phyloP scores from a whole-genome alignment of 1,140 invertebrate species.

The Habropoda laboriosa region DNA sequence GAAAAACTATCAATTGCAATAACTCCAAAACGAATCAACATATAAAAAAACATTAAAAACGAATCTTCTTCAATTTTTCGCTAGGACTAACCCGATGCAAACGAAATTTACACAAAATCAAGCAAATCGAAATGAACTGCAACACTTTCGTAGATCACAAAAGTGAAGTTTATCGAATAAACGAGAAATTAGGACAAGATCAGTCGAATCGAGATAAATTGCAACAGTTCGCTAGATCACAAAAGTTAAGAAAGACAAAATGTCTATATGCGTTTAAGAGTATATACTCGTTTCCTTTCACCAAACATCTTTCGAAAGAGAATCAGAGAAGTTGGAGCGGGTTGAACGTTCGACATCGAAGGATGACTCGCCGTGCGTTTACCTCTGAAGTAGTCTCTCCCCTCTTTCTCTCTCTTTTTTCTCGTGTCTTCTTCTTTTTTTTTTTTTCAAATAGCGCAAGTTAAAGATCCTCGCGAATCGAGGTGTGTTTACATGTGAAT shows the following conservation, averaged over 20 bases:
- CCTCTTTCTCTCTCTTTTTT: background rate
- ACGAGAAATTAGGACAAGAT: no score
- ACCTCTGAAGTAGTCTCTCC: background rate
- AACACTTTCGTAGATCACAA: no score
- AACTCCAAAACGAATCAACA: no score
- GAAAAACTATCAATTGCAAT: no score
- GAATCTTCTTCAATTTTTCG: no score
- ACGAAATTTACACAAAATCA: no score
- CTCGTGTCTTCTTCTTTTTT: no score
- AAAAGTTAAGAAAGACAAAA: conserved; percentile 45
- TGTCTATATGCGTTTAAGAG: conserved; percentile 25
- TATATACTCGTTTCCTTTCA: conserved; percentile 70
- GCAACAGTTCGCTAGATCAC: background rate
- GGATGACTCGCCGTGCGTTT: background rate
- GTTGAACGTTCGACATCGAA: background rate
- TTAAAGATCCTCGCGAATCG: background rate
- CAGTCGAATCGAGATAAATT: no score
- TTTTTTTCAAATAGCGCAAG: background rate
- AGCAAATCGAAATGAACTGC: no score
- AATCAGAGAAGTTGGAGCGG: conserved; percentile 4
- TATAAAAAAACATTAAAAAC: no score
- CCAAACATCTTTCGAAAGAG: conserved; percentile 62
- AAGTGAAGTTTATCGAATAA: no score
- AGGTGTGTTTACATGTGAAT: background rate
- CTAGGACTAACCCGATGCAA: no score